phyloP scores from a whole-genome alignment of 1,140 invertebrate genomes.

The Druon quercuslanigerum region DNA sequence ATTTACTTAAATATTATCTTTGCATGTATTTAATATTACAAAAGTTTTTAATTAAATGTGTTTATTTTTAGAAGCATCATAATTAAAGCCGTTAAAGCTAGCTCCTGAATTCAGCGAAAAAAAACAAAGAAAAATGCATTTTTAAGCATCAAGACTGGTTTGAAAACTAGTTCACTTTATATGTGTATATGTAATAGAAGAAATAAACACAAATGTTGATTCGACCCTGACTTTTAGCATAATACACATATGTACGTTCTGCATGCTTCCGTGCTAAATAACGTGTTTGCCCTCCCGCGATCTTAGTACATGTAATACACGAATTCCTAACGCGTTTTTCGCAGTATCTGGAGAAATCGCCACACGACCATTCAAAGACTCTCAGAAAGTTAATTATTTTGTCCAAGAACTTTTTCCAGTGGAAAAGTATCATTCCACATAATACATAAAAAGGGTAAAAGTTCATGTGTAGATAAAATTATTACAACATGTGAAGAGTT shows the following conservation, averaged over 20 bases:
- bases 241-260: not conserved
- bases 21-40: no score
- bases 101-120: no score
- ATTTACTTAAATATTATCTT: no score
- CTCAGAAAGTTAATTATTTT: slow-evolving; percentile 24
- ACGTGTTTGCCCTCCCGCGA: not conserved
- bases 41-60: no score
- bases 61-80: no score
- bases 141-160: no score
- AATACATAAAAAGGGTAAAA: slow-evolving; percentile 5
- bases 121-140: no score
- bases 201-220: slow-evolving; percentile 3
- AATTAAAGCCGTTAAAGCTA: no score
- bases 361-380: not conserved
- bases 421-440: slow-evolving; percentile 4
- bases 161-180: no score
- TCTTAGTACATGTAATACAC: not conserved
- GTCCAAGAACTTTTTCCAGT: slow-evolving; percentile 10
- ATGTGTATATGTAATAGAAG: not conserved
- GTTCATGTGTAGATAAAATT: not conserved
- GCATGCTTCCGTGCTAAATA: not conserved
- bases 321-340: slow-evolving; percentile 12
- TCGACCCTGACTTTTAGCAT: slow-evolving; percentile 1
- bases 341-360: slow-evolving; percentile 14
- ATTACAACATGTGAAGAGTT: not conserved